Evolutionary conservation across 2,797 vertebrate species (phyloP).

Genomic region (Cynopterus sphinx): DNA sequence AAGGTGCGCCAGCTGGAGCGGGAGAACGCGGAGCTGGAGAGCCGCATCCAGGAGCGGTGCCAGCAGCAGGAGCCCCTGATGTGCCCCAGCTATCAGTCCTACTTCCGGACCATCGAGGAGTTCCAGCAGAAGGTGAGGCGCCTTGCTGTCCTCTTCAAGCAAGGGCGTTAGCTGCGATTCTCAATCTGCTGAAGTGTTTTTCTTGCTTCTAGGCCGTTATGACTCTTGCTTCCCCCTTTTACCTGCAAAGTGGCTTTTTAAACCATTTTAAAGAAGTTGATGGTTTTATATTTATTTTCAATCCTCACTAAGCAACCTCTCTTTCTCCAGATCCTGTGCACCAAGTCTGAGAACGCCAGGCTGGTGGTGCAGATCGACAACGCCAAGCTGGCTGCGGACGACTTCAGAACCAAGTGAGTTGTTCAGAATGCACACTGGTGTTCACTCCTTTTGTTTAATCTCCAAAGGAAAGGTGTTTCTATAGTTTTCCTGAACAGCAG

Average conservation of each 20-base stretch:
- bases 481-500: background rate
- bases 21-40: constrained; percentile 86
- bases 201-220: background rate
- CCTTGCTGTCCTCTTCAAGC: background rate
- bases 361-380: constrained; percentile 92
- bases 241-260: background rate
- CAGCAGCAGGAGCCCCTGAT: constrained; percentile 88
- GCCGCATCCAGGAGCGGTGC: constrained; percentile 86
- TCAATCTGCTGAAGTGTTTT: background rate
- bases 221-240: background rate
- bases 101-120: constrained; percentile 85
- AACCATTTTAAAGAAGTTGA: background rate
- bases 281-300: background rate
- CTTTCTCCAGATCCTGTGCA: constrained; percentile 87
- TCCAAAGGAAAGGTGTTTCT: background rate
- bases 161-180: background rate
- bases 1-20: constrained; percentile 91
- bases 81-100: constrained; percentile 87
- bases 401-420: constrained; percentile 93
- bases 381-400: constrained; percentile 89
- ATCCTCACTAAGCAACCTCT: background rate
- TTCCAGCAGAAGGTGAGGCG: constrained; percentile 91
- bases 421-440: background rate
- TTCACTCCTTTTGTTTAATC: background rate
- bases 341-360: constrained; percentile 89